Percentiles rank a stretch among this genome's conserved stretches.
Evolutionary conservation across 2,888 invertebrate species (phyloP).

Genomic region (Caenorhabditis sinica): DNA sequence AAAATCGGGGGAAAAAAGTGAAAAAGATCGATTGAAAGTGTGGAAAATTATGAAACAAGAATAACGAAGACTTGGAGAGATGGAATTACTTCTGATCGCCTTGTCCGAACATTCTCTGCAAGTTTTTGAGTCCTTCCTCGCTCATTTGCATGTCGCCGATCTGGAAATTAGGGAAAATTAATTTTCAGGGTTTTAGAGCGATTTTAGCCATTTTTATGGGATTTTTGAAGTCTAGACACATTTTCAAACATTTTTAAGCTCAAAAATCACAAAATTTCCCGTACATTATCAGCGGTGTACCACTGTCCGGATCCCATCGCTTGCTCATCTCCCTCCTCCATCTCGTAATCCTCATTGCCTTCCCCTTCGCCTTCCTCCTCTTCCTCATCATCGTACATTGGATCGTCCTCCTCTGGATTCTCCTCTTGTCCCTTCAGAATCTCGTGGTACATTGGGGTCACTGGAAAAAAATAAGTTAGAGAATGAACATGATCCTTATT

Average conservation of each 20-base stretch:
- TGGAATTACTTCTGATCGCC: conserved; percentile 21
- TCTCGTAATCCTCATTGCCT: conserved; percentile 18
- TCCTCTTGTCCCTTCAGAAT: conserved; percentile 90
- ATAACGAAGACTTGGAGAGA: conserved; percentile 32
- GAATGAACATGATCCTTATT: too few species aligned
- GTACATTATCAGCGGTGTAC: conserved; percentile 73
- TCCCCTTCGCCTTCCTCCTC: conserved; percentile 45
- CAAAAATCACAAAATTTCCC: neutral
- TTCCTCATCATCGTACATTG: conserved; percentile 76
- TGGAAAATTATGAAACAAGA: conserved; percentile 30
- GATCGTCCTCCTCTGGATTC: conserved; percentile 90
- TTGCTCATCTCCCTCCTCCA: conserved; percentile 29
- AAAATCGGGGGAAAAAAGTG: neutral
- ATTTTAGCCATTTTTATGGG: too few species aligned
- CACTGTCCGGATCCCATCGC: conserved; percentile 54
- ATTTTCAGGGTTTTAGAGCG: neutral
- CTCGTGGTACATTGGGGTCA: conserved; percentile 89
- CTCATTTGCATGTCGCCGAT: conserved; percentile 71
- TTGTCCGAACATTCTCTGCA: conserved; percentile 76
- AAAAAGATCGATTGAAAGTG: conserved; percentile 33
- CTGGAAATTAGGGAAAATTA: conserved; percentile 47
- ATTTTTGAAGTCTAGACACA: neutral
- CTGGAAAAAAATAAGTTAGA: conserved; percentile 78
- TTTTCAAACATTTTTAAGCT: neutral
- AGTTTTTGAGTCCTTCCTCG: conserved; percentile 79